Evolutionary conservation across 2,797 vertebrate species (phyloP), one percentile per base, ranked within the genome.

Genomic region (Pelobates cultripes): DNA sequence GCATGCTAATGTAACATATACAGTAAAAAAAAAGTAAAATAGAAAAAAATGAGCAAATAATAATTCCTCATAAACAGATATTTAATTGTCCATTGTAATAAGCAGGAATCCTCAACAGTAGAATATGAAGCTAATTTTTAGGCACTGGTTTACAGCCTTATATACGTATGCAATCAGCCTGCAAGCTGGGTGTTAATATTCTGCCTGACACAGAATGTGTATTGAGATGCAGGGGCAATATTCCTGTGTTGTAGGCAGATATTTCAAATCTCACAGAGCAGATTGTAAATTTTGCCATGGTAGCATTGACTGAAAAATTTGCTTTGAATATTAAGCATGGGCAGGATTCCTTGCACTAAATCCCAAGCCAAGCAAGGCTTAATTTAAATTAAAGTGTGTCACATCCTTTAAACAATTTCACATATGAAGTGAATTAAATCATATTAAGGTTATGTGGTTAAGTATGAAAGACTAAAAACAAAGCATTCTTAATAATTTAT

Each of bases 361-460:
- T 70, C 57, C 28, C 28, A 28, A 28, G 28, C 28, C 28, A 28
- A 28, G 28, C 28, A 28, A 2, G 28, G 28, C 28, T 28, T 28
- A 1, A 28, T 28, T 28, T 28, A 28, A 28, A 28, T 28, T 2
- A 67, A 55, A 73, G 10, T n/a, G 76, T 57, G 28, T 10, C 41
- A 47, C 14, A 60, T 15, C 13, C 3, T 41, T 45, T 12, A 10
- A 63, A 43, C 64, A 73, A n/a, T 75, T n/a, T 55, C 42, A 14
- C 40, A 15, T 76, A 53, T 71, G 28, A 15, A n/a, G 2, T 28
- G 28, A 28, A 28, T 63, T n/a, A 51, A 57, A 77, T 70, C 57
- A 42, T 60, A n/a, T 76, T 64, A 77, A 40, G 80, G 74, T 53
- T n/a, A 47, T 43, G 41, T 66, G 80, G 68, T 45, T 77, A 76